phyloP scores from a whole-genome alignment of 2,113 vertebrate genomes.

The Odocoileus virginianus region DNA sequence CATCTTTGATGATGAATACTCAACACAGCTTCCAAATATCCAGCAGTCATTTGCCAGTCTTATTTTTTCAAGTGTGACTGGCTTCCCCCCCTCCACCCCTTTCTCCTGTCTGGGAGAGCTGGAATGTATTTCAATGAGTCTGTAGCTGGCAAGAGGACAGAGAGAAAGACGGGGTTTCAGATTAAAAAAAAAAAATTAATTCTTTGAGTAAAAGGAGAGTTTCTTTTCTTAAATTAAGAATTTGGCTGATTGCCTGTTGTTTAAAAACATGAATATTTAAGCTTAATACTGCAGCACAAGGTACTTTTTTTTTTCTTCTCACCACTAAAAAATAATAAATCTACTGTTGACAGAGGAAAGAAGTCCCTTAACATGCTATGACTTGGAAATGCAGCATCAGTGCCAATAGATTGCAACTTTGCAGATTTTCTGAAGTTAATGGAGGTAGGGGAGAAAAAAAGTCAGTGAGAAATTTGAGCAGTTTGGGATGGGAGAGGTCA shows the following conservation, averaged over 20 bases:
- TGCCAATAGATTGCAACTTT: slow-evolving; percentile 67
- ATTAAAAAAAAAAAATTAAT: slow-evolving; percentile 60
- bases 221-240: slow-evolving; percentile 35
- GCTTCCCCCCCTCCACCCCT: slow-evolving; percentile 10
- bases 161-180: slow-evolving; percentile 69
- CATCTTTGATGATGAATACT: slow-evolving; percentile 53
- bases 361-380: slow-evolving; percentile 33
- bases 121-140: slow-evolving; percentile 78
- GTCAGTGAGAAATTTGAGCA: slow-evolving; percentile 35
- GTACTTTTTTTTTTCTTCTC: not conserved
- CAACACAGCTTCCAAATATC: slow-evolving; percentile 63
- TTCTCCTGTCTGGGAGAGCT: slow-evolving; percentile 73
- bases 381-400: slow-evolving; percentile 49
- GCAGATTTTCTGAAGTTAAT: slow-evolving; percentile 69
- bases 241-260: slow-evolving; percentile 41
- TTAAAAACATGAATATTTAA: slow-evolving; percentile 55
- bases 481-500: not conserved
- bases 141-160: slow-evolving; percentile 73
- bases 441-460: slow-evolving; percentile 28
- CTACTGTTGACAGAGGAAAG: slow-evolving; percentile 58
- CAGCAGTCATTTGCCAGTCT: slow-evolving; percentile 79
- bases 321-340: slow-evolving; percentile 63
- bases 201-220: slow-evolving; percentile 2
- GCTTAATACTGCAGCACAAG: slow-evolving; percentile 36
- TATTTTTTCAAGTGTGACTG: slow-evolving; percentile 78